These are phyloP conservation scores for Parazoanthus darwini DNA, from an alignment of 92 coral and sea anemone species.

Conservation along the genomic window DNA sequence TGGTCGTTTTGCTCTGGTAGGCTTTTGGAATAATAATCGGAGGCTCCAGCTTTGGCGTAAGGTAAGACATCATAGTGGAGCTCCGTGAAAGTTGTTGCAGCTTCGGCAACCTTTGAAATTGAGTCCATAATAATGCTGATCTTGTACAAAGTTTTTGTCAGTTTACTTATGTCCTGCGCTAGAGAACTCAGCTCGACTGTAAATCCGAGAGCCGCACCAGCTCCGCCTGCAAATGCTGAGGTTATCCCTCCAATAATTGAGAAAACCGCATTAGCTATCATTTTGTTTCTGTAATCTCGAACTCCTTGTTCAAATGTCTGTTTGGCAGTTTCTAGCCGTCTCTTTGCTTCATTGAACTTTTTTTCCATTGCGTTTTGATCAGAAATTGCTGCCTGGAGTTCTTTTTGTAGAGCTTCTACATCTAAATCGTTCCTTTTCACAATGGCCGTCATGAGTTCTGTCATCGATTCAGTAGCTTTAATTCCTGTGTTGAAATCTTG, in stretches of 20 bases:
- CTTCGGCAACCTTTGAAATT: slow-evolving; percentile 37
- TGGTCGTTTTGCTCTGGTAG: slow-evolving; percentile 48
- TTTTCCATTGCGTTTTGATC: slow-evolving; percentile 37
- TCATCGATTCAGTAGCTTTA: slow-evolving; percentile 57
- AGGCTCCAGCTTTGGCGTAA: slow-evolving; percentile 33
- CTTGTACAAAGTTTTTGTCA: slow-evolving; percentile 40
- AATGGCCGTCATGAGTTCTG: slow-evolving; percentile 55
- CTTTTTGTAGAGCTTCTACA: slow-evolving; percentile 38
- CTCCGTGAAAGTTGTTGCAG: slow-evolving; percentile 30
- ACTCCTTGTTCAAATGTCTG: slow-evolving; percentile 47
- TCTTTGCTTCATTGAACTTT: slow-evolving; percentile 44
- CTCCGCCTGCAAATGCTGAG: slow-evolving; percentile 44
- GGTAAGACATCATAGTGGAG: slow-evolving; percentile 43
- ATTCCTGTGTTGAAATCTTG: slow-evolving; percentile 42
- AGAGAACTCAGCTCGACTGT: slow-evolving; percentile 37
- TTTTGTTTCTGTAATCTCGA: slow-evolving; percentile 23
- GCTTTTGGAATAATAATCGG: slow-evolving; percentile 44
- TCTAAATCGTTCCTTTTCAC: slow-evolving; percentile 52
- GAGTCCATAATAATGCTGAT: slow-evolving; percentile 51
- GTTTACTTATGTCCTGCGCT: slow-evolving; percentile 23
- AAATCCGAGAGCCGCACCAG: slow-evolving; percentile 29
- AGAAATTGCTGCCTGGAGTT: slow-evolving; percentile 37
- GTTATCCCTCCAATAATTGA: slow-evolving; percentile 52
- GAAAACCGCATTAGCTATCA: slow-evolving; percentile 51
- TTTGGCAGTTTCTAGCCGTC: slow-evolving; percentile 42